Base-by-base conservation (phyloP, 2,797 vertebrate genomes). In the Podarcis lilfordi region DNA sequence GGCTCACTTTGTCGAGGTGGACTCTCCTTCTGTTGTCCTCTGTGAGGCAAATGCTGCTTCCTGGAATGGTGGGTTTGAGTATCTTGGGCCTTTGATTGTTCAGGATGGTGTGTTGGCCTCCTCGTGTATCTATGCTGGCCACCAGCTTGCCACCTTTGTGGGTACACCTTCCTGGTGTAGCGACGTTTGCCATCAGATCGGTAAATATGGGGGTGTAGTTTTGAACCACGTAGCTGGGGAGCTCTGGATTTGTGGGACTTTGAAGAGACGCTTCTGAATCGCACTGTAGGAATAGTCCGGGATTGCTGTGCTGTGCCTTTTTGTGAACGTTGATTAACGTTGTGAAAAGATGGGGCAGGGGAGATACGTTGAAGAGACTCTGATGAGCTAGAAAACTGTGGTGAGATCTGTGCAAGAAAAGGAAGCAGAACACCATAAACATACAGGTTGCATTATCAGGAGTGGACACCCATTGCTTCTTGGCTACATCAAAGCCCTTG, bases 331-430 rank as follows among this genome's bases (percentile, higher is more conserved):
- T 15, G 59, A 32, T 85, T 77, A 66, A 66, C 6, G 9, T 32
- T 27, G n/a, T 86, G 17, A 32, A 79, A 35, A 23, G 43, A 40
- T 37, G 32, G 40, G 43, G 37, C 32, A 50, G 43, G 68, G 45
- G 64, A 25, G 43, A 25, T 35, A 27, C 25, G 5, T 4, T n/a
- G 64, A 71, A 80, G 75, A 86, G 76, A 79, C 21, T 23, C 25
- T 21, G 76, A 79, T 37, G 43, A 68, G 35, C 75, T 55, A 79
- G 64, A 45, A 32, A 80, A 19, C 23, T 27, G 64, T 79, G 85
- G 29, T 29, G 85, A 37, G 43, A 80, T 55, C 76, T 80, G n/a
- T 29, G 40, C 32, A 79, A 71, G 76, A 86, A 79, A 86, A 86
- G 40, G 76, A 86, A 71, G 76, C 43, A 79, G 66, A 69, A 27